Evolutionary conservation across 2,113 vertebrate species (phyloP), one percentile per base, ranked within the genome.

Genomic region (Epinephelus lanceolatus): DNA sequence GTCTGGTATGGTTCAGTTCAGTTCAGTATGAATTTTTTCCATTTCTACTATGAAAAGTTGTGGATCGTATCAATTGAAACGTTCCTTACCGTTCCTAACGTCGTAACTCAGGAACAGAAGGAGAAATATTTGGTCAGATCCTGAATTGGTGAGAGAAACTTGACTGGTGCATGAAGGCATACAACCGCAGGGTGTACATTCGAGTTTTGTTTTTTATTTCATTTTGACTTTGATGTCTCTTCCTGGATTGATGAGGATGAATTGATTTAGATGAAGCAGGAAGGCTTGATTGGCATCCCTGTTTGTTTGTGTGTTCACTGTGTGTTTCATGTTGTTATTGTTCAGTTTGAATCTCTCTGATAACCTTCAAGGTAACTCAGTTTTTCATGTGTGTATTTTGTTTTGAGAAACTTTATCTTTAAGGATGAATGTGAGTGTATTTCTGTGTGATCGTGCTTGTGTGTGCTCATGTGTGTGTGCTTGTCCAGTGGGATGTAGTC

Each of bases 161-260:
- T 37, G 33, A 37, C 33, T 37, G 33, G 33, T 37, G 33, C 6
- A 6, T 37, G 33, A 6, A 37, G 33, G 33, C 33, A 37, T 37
- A 37, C 33, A 37, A 37, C 33, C 33, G 5, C 33, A 37, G 5
- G 33, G 33, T 37, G 6, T 5, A 6, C 4, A 37, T 37, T 37
- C 33, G 1, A 37, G 33, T 37, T 37, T 37, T 37, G 4, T 37
- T 37, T 37, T 37, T 37, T 37, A 6, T 37, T 37, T 37, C 6
- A 6, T 37, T 37, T 37, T 37, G 33, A 6, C 6, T 37, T 37
- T 85, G 18, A 52, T 61, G 47, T 42, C 18, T 1, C 67, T 73
- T 86, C 83, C 83, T 70, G 66, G 51, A 81, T 80, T 53, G 77
- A 71, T 82, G 27, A 27, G 27, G 27, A 27, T 27, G 27, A 27